Evolutionary conservation across 2,113 vertebrate species (phyloP).

Genomic region (Indicator indicator): DNA sequence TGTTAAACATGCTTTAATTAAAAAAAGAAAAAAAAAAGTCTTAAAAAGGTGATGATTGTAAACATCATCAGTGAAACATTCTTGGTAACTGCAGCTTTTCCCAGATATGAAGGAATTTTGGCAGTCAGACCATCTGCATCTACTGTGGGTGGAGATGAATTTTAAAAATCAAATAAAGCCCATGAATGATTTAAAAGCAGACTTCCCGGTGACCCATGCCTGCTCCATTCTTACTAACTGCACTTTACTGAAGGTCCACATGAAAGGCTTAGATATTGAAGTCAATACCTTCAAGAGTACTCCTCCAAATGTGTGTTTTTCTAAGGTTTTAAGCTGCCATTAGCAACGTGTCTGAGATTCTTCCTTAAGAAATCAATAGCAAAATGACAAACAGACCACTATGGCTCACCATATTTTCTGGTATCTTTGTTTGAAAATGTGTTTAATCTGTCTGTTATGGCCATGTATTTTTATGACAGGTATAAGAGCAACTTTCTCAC

Average conservation of each 20-base stretch:
- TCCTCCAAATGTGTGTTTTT: not conserved
- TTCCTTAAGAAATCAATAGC: not conserved
- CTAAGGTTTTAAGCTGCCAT: not conserved
- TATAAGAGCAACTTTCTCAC: not conserved
- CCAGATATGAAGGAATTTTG: not conserved
- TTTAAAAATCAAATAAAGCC: not conserved
- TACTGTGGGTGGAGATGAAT: not conserved
- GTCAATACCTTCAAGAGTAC: not conserved
- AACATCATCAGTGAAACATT: fast-evolving
- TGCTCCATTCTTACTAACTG: not conserved
- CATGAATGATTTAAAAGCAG: not conserved
- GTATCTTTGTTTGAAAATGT: not conserved
- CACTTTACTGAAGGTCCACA: not conserved
- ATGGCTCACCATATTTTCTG: not conserved
- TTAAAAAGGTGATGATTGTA: not conserved
- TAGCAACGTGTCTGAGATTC: not conserved
- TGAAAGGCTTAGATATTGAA: not conserved
- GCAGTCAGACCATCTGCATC: not conserved
- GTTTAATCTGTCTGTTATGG: not conserved
- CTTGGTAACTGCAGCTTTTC: not conserved
- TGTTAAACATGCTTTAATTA: not conserved
- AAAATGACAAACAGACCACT: not conserved
- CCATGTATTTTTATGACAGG: not conserved
- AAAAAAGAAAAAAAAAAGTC: not conserved
- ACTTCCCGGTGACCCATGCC: not conserved